Base-by-base conservation (phyloP, 2,113 vertebrate genomes). In the Dascyllus trimaculatus region DNA sequence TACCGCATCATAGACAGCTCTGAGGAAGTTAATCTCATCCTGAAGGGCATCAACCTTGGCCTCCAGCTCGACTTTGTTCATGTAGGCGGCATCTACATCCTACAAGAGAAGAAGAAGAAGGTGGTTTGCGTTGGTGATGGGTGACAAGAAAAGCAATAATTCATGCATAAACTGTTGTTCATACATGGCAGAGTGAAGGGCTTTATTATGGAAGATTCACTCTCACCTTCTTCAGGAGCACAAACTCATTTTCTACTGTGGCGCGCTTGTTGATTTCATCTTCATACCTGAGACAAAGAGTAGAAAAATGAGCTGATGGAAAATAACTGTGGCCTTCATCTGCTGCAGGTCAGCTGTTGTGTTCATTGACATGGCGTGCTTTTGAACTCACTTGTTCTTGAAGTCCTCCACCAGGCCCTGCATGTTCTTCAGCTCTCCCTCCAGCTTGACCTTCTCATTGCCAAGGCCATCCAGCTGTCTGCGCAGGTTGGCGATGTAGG, bases 261-360 rank as follows among this genome's bases (percentile, higher is more conserved):
- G 97, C 96, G 38, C 97, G 95, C 66, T 95, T 98, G 94, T 97
- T 98, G 88, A 99, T 98, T 91, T 99, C 97, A 45, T 97, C 96
- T 79, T 98, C 97, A 13, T 98, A 99, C 89, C 97, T 99, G 86
- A 56, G 53, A 69, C 7, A 80, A 52, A 43, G 2, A 62, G 0
- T 5, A 11, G 24, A 78, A 29, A 59, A 52, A 26, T 65, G 24
- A 80, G 63, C 21, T 21, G 4, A 32, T 35, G 24, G n/a, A 40
- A 49, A 63, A 51, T 1, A 0, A 38, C 14, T 5, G 9, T 15
- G 10, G 11, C 13, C 2, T 5, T 56, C 6, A 29, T 24, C 25
- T 13, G 11, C 11, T 40, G 15, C 9, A 4, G 10, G 57, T 49
- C 4, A 15, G 18, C 4, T 53, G 22, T 35, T n/a, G 0, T 29